phyloP scores from a whole-genome alignment of 1,140 invertebrate species.

The Anthonomus grandis region DNA sequence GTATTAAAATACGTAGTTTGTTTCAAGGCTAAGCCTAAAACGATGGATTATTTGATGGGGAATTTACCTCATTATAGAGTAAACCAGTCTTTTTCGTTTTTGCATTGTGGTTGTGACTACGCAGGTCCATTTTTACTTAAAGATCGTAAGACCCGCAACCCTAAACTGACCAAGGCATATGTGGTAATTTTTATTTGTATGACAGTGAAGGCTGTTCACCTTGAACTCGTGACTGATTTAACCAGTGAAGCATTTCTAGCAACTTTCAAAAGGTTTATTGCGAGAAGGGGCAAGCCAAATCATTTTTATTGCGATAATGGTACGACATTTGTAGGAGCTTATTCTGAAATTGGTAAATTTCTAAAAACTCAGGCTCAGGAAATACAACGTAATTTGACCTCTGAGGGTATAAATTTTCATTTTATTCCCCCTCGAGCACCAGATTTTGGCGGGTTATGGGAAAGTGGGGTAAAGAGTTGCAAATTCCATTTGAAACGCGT shows the following conservation, averaged over 20 bases:
- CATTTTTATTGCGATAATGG: slow-evolving; percentile 38
- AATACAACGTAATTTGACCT: slow-evolving; percentile 6
- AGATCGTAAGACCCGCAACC: slow-evolving; percentile 32
- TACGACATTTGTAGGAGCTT: slow-evolving; percentile 38
- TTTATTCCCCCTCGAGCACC: slow-evolving; percentile 39
- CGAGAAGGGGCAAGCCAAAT: slow-evolving; percentile 28
- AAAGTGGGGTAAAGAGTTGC: slow-evolving; percentile 44
- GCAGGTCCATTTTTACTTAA: slow-evolving; percentile 42
- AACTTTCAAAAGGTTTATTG: slow-evolving; percentile 37
- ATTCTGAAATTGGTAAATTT: slow-evolving; percentile 36
- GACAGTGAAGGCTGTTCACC: slow-evolving; percentile 35
- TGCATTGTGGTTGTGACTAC: slow-evolving; percentile 44
- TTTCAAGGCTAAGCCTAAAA: slow-evolving; percentile 12
- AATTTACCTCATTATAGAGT: no score
- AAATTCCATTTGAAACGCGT: slow-evolving; percentile 45
- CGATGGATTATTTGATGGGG: slow-evolving; percentile 23
- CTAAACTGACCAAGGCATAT: slow-evolving; percentile 36
- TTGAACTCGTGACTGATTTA: slow-evolving; percentile 40
- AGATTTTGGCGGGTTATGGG: slow-evolving; percentile 50
- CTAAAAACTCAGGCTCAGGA: slow-evolving; percentile 40
- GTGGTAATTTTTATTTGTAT: slow-evolving; percentile 29
- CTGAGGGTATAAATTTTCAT: slow-evolving; percentile 12
- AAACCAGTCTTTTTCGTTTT: no score
- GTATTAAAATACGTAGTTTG: slow-evolving; percentile 31
- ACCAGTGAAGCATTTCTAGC: slow-evolving; percentile 35